Evolutionary conservation across 2,888 invertebrate species (phyloP).

Genomic region (Euzophera pinguis): DNA sequence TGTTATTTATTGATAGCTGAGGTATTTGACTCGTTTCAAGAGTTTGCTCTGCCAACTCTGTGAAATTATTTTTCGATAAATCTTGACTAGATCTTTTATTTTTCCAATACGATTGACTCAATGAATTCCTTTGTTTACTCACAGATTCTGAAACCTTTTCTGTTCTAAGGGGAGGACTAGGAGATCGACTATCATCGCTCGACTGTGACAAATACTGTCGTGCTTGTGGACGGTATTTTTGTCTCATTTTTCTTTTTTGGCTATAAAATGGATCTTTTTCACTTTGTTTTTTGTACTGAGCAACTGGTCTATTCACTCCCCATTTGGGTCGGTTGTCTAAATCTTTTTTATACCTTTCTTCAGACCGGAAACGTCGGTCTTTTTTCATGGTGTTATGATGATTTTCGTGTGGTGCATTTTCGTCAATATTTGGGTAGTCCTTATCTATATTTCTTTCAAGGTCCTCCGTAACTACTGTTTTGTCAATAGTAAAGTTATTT

Average conservation of each 20-base stretch:
- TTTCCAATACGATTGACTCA: conserved; percentile 76
- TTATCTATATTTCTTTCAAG: conserved; percentile 68
- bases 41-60: conserved; percentile 55
- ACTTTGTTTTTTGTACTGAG: conserved; percentile 92
- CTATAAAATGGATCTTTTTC: conserved; percentile 93
- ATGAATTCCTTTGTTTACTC: conserved; percentile 62
- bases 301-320: conserved; percentile 88
- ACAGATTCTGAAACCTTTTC: conserved; percentile 61
- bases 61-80: conserved; percentile 51
- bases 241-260: conserved; percentile 83
- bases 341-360: conserved; percentile 77
- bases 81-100: conserved; percentile 68
- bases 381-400: conserved; percentile 72
- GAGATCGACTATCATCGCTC: conserved; percentile 82
- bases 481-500: conserved; percentile 45
- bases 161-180: conserved; percentile 70
- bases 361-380: conserved; percentile 74
- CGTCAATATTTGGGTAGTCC: conserved; percentile 73
- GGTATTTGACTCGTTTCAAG: conserved; percentile 73
- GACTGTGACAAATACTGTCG: conserved; percentile 79
- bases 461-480: conserved; percentile 56
- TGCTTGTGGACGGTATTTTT: conserved; percentile 81
- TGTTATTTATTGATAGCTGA: conserved; percentile 56
- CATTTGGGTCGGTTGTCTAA: conserved; percentile 85
- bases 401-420: conserved; percentile 72